phyloP scores from a whole-genome alignment of 2,888 invertebrate species.

The Hoplodrina ambigua region DNA sequence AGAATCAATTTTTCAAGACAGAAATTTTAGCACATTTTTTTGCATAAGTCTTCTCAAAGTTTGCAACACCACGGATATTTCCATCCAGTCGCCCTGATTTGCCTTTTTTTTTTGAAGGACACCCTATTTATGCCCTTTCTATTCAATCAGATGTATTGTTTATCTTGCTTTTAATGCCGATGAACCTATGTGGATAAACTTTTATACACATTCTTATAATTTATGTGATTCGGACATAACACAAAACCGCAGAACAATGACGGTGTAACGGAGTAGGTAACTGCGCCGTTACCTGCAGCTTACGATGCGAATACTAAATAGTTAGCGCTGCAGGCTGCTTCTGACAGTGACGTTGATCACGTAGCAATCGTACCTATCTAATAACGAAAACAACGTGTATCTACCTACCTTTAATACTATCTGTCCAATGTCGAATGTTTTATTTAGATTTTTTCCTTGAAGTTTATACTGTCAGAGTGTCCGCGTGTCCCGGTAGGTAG shows the following conservation, averaged over 20 bases:
- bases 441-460: not conserved
- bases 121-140: too few species aligned
- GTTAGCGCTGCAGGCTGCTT: slow-evolving; percentile 5
- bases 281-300: slow-evolving; percentile 29
- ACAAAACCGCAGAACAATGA: slow-evolving; percentile 18
- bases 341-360: slow-evolving; percentile 27
- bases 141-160: not conserved
- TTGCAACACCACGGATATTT: not conserved
- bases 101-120: not conserved
- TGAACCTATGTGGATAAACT: not conserved
- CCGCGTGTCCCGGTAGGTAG: too few species aligned
- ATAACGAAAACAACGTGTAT: slow-evolving; percentile 8
- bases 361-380: slow-evolving; percentile 4
- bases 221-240: slow-evolving; percentile 1
- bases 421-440: not conserved
- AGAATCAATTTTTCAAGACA: not conserved
- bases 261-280: slow-evolving; percentile 43
- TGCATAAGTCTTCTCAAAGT: not conserved
- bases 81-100: not conserved
- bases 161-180: not conserved
- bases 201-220: not conserved
- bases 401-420: slow-evolving; percentile 5
- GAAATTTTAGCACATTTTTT: not conserved
- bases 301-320: slow-evolving; percentile 42
- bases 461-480: too few species aligned